Percentiles rank a stretch among this genome's conserved stretches.
These are phyloP conservation scores for Acronicta aceris DNA, from an alignment of 2,888 invertebrate genomes.

Conservation along the genomic window DNA sequence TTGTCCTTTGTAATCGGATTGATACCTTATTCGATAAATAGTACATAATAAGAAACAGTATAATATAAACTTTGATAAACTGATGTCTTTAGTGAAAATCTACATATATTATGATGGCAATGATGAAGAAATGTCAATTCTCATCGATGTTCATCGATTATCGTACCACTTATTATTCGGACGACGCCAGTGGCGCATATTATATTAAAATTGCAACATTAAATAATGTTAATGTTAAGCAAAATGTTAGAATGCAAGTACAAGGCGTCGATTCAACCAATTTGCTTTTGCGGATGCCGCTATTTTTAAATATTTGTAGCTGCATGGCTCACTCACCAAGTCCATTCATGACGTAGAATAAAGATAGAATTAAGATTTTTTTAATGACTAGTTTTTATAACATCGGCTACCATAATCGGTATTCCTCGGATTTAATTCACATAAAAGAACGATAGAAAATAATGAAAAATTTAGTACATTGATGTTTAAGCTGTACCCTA, in stretches of 20 bases:
- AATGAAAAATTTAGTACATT: constrained; percentile 22
- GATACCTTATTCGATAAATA: constrained; percentile 9
- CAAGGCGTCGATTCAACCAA: constrained; percentile 60
- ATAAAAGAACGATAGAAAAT: neutral
- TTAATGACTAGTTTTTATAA: too few relatives aligned
- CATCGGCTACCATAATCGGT: too few relatives aligned
- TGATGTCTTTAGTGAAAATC: neutral
- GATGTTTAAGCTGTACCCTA: constrained; percentile 22
- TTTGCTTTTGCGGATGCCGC: constrained; percentile 27
- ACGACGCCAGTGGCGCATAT: constrained; percentile 55
- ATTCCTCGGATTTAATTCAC: too few relatives aligned
- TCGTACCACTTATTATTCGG: constrained; percentile 50
- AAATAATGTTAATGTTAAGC: constrained; percentile 80
- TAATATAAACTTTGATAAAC: neutral
- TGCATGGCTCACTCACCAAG: neutral
- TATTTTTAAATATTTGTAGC: constrained; percentile 28
- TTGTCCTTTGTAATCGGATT: constrained; percentile 36
- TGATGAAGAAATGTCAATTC: neutral
- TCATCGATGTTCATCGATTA: constrained; percentile 36
- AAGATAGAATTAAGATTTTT: neutral
- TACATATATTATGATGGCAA: neutral
- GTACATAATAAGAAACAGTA: neutral
- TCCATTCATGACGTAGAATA: constrained; percentile 10
- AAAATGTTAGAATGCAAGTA: constrained; percentile 79
- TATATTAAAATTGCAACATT: constrained; percentile 70